Percentiles rank a stretch among this genome's conserved stretches.
These are phyloP conservation scores for Hipposideros larvatus DNA, from an alignment of 2,797 vertebrate genomes.

Conservation along the genomic window DNA sequence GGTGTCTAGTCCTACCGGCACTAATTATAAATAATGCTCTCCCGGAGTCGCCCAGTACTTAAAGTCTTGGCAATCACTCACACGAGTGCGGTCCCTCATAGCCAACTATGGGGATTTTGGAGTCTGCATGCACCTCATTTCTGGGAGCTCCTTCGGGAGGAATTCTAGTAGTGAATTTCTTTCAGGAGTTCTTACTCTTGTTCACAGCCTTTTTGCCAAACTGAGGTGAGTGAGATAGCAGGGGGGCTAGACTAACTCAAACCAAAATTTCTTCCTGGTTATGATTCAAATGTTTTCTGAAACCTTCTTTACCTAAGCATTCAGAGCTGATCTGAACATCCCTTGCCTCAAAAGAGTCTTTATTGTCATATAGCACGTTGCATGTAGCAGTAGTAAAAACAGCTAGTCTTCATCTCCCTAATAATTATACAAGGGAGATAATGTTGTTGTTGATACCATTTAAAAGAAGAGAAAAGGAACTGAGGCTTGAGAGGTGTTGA, in stretches of 20 bases:
- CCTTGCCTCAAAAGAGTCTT: not conserved
- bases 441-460: not conserved
- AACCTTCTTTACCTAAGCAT: not conserved
- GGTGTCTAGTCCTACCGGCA: not conserved
- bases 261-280: not conserved
- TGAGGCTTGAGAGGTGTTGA: not conserved
- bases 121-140: not conserved
- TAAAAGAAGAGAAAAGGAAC: constrained; percentile 20
- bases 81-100: not conserved
- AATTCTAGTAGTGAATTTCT: not conserved
- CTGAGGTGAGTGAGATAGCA: not conserved
- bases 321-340: not conserved
- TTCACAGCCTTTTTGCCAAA: not conserved
- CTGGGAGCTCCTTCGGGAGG: not conserved
- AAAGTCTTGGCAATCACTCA: not conserved
- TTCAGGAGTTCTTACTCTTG: not conserved
- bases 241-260: not conserved
- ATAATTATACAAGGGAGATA: not conserved
- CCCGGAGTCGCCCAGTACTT: not conserved
- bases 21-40: constrained; percentile 56
- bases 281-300: constrained; percentile 4
- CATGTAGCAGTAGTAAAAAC: not conserved
- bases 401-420: not conserved
- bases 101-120: not conserved
- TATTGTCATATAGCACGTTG: not conserved